Evolutionary conservation across 2,113 vertebrate species (phyloP), one percentile per base, ranked within the genome.

Genomic region (Antennarius striatus): DNA sequence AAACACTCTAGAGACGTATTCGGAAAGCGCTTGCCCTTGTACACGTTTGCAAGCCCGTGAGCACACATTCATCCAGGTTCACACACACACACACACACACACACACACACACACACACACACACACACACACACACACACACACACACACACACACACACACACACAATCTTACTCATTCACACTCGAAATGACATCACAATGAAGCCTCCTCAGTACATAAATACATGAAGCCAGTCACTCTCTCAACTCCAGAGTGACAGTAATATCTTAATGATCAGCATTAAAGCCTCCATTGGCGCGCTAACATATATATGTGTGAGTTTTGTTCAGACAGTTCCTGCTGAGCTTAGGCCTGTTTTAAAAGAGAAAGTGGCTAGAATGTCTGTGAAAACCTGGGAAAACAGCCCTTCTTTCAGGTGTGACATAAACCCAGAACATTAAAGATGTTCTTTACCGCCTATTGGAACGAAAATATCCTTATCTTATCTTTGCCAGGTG

Each of bases 1-100:
- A 95, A 95, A 95, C 92, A 94, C 94, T 93, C 95, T 87, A 80
- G 95, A 96, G 95, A 94, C 93, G 69, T 75, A 79, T 87, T 81
- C 81, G 73, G 90, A 90, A 91, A 87, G 77, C 84, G 83, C 89
- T 88, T 64, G 63, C 82, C 77, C 83, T 82, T 46, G 66, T 75
- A 77, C 85, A 74, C 79, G 36, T 43, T 40, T 62, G 75, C 78
- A 29, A 75, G 71, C 60, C 43, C 71, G 86, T 75, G 80, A 75
- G 79, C 90, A 85, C 80, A 84, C 83, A 63, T 54, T 74, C 61
- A 51, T 43, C 8, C 39, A 56, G 58, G 55, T 17, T 22, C 73
- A 61, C 46, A 5, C 32, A 43, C 72, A 65, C 71, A 56, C 77
- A n/a, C 61, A 47, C 56, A 9, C 71, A 9, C 63, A 16, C 6